A percentile compares a stretch with the other conserved stretches of the same genome.
These are phyloP conservation scores for Carapus acus DNA, from an alignment of 2,797 vertebrate species.

Conservation along the genomic window DNA sequence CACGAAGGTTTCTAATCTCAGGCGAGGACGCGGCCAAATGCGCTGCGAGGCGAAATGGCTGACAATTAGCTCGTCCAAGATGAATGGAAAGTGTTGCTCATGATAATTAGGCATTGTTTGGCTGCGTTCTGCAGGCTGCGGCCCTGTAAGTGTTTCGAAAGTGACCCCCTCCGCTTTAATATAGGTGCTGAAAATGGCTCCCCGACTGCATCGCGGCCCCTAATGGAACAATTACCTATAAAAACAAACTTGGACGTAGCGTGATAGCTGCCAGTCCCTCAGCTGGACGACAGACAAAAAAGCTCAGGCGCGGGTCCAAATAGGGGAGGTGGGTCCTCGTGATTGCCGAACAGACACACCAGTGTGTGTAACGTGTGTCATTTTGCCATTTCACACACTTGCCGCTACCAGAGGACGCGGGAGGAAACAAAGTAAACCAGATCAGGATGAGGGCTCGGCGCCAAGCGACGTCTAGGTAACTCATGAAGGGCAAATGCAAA, in stretches of 20 bases:
- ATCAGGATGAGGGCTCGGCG: conserved; percentile 36
- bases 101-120: conserved; percentile 48
- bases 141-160: conserved; percentile 48
- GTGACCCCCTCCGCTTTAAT: conserved; percentile 37
- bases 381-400: conserved; percentile 26
- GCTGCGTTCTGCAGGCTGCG: conserved; percentile 36
- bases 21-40: conserved; percentile 24
- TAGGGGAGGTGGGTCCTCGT: conserved; percentile 10
- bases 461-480: conserved; percentile 41
- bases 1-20: conserved; percentile 40
- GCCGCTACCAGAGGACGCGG: conserved; percentile 30
- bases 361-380: not conserved
- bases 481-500: too few species aligned
- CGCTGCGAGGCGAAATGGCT: conserved; percentile 34
- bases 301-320: conserved; percentile 18
- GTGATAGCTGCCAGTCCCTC: conserved; percentile 35
- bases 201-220: conserved; percentile 33
- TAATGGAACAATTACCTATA: conserved; percentile 52
- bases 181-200: conserved; percentile 3
- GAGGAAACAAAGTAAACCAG: conserved; percentile 44
- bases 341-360: conserved; percentile 17
- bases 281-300: conserved; percentile 41
- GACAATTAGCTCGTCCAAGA: conserved; percentile 46
- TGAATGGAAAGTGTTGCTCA: conserved; percentile 62
- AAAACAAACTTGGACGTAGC: conserved; percentile 54